Percentiles rank a stretch among this genome's conserved stretches.
Evolutionary conservation across 2,113 vertebrate species (phyloP).

Genomic region (Panthera leo): DNA sequence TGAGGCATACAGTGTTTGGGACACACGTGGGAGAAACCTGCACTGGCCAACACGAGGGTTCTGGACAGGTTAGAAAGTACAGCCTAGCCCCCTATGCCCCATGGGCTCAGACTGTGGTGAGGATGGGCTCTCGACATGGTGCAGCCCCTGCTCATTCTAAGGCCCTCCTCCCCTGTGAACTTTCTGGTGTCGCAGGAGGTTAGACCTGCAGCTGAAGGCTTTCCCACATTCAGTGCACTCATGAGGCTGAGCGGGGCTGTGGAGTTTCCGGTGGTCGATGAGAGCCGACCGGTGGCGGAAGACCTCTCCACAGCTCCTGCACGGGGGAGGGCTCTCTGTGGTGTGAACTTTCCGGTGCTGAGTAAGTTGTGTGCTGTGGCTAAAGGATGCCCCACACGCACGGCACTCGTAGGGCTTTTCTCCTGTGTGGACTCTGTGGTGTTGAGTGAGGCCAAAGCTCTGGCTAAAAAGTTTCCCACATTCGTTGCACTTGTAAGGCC

Average conservation of each 20-base stretch:
- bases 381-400: not conserved
- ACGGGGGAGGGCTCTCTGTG: fast-evolving
- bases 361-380: not conserved
- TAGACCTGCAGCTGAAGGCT: not conserved
- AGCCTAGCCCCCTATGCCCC: not conserved
- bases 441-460: not conserved
- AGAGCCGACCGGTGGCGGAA: not conserved
- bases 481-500: not conserved
- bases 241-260: not conserved
- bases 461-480: not conserved
- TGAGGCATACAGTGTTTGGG: not conserved
- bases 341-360: not conserved
- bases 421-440: not conserved
- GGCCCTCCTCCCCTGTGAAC: not conserved
- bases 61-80: not conserved
- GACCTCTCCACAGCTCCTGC: fast-evolving
- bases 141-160: not conserved
- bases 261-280: not conserved
- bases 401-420: not conserved
- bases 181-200: not conserved
- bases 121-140: no score
- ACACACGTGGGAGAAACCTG: not conserved
- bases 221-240: not conserved
- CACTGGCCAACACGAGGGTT: not conserved
- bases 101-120: no score